Evolutionary conservation across 2,797 vertebrate genomes (phyloP).

Genomic region (Zenarchopterus dispar): DNA sequence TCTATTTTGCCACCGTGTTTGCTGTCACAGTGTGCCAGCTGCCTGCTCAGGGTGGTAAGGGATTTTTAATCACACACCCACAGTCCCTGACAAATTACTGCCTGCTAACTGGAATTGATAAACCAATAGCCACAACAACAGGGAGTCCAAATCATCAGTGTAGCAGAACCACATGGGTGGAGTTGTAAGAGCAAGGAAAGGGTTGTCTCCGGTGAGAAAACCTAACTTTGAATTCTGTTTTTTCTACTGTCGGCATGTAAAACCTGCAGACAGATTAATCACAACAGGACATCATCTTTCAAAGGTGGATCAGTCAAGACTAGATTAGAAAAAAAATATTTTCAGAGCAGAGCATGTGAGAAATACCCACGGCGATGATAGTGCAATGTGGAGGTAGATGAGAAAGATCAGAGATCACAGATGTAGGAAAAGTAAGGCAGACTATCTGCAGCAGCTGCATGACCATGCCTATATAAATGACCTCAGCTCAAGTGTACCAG

Average conservation of each 20-base stretch:
- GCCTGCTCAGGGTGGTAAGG: slow-evolving; percentile 46
- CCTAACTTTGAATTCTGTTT: neutral
- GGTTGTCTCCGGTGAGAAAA: slow-evolving; percentile 5
- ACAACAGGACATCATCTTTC: slow-evolving; percentile 18
- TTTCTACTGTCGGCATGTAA: slow-evolving; percentile 35
- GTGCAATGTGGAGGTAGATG: slow-evolving; percentile 30
- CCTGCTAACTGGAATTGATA: slow-evolving; percentile 66
- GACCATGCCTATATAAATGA: slow-evolving; percentile 37
- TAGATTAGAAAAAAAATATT: slow-evolving; percentile 38
- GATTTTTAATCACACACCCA: slow-evolving; percentile 64
- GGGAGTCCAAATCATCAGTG: slow-evolving; percentile 29
- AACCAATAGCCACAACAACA: slow-evolving; percentile 54
- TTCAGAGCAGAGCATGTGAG: slow-evolving; percentile 33
- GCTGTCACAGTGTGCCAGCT: slow-evolving; percentile 47
- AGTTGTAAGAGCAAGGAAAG: neutral
- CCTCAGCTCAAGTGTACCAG: slow-evolving; percentile 18
- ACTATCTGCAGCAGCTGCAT: slow-evolving; percentile 47
- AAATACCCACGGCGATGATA: slow-evolving; percentile 33
- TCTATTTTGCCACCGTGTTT: slow-evolving; percentile 22
- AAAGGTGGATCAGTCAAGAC: slow-evolving; percentile 36
- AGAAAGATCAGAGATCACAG: slow-evolving; percentile 37
- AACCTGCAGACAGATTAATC: slow-evolving; percentile 24
- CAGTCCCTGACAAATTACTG: slow-evolving; percentile 59
- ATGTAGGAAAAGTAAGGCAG: slow-evolving; percentile 29
- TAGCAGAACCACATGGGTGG: slow-evolving; percentile 17